Base-by-base conservation (phyloP, 1,140 invertebrate species). In the Stegodyphus dumicola region DNA sequence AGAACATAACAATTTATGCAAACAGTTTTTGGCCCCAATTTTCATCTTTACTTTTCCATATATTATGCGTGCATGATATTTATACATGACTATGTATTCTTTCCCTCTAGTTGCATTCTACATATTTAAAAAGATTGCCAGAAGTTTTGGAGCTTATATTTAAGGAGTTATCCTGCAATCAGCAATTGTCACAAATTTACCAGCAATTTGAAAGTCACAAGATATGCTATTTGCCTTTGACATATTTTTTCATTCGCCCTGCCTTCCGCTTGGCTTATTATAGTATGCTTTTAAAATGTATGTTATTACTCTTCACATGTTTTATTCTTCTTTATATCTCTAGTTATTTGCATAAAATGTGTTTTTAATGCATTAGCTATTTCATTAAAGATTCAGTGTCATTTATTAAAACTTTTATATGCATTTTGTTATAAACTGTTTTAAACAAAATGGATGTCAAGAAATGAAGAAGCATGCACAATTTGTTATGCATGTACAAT, bases 191-290 rank as follows among this genome's bases (percentile, higher is more conserved):
- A 87, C 93, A 94, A 87, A 89, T 95, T 6, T 96, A 95, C 89
- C 92, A 94, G 52, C 95, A 96, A 56, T 96, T 97, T 91, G 96
- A 98, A 89, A 92, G 93, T 51, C 94, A 96, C 89, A 95, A 95
- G 91, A 93, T 96, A 60, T 96, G 95, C 89, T 96, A 96, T 89
- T 91, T 98, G 78, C 97, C 97, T 70, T 92, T 98, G 54, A 95
- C 95, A 15, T 94, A 94, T 33, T 95, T 98, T 89, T 92, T 98
- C 18, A 91, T 98, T 73, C 96, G 97, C 89, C 97, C 97, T 54
- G 92, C 97, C 66, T 96, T 98, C 91, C 92, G 97, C 73, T 90
- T 98, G 69, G 91, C 97, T 51, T 96, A 98, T 90, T 97, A 97
- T 90, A 93, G 94, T 89, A 92, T 93, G 80, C 92, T 98, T 87